phyloP scores from a whole-genome alignment of 2,113 vertebrate species.

The Balaeniceps rex region DNA sequence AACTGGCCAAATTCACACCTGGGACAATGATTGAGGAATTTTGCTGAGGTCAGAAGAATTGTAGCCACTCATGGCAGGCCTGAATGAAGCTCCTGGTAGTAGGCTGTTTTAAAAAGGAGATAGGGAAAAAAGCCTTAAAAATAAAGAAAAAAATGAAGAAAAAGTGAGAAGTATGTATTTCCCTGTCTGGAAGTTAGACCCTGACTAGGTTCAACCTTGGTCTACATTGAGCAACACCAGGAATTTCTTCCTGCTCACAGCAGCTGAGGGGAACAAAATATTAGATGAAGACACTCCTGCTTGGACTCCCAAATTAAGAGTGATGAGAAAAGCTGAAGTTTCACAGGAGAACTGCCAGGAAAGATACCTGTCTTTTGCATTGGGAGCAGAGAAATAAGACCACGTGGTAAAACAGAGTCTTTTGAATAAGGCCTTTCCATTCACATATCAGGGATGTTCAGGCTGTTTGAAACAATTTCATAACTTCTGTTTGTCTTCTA shows the following conservation, averaged over 20 bases:
- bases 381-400: not conserved
- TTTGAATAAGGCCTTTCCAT: not conserved
- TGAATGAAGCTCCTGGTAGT: not conserved
- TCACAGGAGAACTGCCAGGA: not conserved
- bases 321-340: not conserved
- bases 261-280: not conserved
- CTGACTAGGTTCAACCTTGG: not conserved
- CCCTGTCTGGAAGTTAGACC: not conserved
- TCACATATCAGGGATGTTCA: not conserved
- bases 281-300: not conserved
- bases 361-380: not conserved
- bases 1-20: constrained; percentile 42
- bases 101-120: not conserved
- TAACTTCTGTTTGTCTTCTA: not conserved
- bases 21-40: not conserved
- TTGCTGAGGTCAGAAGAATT: constrained; percentile 23
- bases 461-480: not conserved
- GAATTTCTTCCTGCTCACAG: not conserved
- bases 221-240: not conserved
- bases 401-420: not conserved
- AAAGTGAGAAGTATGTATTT: not conserved
- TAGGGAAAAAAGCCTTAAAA: not conserved
- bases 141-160: not conserved
- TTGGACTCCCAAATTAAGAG: not conserved
- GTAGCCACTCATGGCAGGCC: not conserved